A percentile compares a stretch with the other conserved stretches of the same genome.
Conservation (phyloP, 2,113 vertebrate species). For the Hippocampus mohnikei region DNA sequence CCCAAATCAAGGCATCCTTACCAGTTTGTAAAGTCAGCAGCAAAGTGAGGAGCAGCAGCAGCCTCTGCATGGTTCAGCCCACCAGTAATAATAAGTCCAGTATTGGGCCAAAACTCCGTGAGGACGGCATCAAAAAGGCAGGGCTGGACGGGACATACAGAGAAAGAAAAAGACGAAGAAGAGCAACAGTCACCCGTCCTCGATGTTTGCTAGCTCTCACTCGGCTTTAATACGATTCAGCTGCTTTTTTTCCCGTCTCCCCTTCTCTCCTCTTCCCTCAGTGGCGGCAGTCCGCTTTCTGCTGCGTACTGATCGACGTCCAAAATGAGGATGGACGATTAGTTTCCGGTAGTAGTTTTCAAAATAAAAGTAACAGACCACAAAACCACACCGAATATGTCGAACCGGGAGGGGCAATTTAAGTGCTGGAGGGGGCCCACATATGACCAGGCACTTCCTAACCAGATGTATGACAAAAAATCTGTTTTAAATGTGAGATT, state of each 20-base stretch:
- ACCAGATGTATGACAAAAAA: too few species aligned
- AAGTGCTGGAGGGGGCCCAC: too few species aligned
- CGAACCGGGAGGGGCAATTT: not conserved
- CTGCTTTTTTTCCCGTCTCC: conserved; percentile 1
- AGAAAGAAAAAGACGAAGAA: conserved; percentile 15
- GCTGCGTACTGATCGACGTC: not conserved
- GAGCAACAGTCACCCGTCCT: conserved; percentile 31
- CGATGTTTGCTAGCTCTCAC: conserved; percentile 1
- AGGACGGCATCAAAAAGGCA: conserved; percentile 70
- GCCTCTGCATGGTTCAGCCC: conserved; percentile 75
- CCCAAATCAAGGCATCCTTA: conserved; percentile 39
- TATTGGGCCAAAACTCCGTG: conserved; percentile 69
- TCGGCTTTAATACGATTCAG: conserved; percentile 50
- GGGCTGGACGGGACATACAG: conserved; percentile 37
- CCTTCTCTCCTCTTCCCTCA: conserved; percentile 31
- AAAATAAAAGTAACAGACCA: conserved; percentile 26
- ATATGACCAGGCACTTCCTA: too few species aligned
- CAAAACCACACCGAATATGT: not conserved
- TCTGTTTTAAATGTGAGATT: too few species aligned
- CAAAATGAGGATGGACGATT: fast-evolving
- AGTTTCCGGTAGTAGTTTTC: conserved; percentile 18
- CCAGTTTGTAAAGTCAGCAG: conserved; percentile 69
- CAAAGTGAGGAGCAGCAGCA: conserved; percentile 75
- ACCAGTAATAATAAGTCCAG: conserved; percentile 63
- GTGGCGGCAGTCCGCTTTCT: conserved; percentile 51